phyloP scores from a whole-genome alignment of 1,140 invertebrate species.

The Trachymyrmex cornetzi region DNA sequence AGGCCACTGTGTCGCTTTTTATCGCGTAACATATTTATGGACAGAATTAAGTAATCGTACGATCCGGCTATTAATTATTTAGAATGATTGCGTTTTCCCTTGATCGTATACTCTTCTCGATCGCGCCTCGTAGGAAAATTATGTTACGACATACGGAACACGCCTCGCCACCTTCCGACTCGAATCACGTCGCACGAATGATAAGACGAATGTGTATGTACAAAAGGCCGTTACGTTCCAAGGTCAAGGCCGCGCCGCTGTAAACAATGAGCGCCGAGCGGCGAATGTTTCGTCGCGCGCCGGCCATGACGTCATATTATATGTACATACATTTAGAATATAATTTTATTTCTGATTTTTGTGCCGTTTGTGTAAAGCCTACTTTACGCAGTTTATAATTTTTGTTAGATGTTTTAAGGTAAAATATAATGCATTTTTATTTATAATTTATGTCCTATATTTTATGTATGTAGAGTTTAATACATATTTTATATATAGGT shows the following conservation, averaged over 20 bases:
- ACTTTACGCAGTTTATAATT: too few relatives aligned
- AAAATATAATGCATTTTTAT: neutral
- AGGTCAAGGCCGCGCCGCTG: neutral
- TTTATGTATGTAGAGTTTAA: too few relatives aligned
- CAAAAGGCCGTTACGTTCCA: neutral
- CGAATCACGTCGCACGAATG: neutral
- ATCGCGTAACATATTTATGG: neutral
- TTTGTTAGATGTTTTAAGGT: too few relatives aligned
- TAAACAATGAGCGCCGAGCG: neutral
- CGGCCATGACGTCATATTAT: neutral
- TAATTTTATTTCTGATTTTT: too few relatives aligned
- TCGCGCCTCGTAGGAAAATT: neutral
- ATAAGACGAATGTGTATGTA: neutral
- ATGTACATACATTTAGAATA: too few relatives aligned
- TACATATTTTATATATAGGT: neutral
- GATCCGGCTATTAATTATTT: neutral
- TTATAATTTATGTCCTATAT: neutral
- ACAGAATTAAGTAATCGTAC: neutral
- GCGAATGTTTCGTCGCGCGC: neutral
- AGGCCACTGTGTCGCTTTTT: neutral
- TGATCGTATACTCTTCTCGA: neutral
- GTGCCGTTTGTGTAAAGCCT: too few relatives aligned
- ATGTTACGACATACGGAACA: neutral
- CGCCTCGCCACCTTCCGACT: neutral
- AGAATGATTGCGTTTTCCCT: neutral